phyloP scores from a whole-genome alignment of 2,113 vertebrate genomes.

The Trichechus manatus region DNA sequence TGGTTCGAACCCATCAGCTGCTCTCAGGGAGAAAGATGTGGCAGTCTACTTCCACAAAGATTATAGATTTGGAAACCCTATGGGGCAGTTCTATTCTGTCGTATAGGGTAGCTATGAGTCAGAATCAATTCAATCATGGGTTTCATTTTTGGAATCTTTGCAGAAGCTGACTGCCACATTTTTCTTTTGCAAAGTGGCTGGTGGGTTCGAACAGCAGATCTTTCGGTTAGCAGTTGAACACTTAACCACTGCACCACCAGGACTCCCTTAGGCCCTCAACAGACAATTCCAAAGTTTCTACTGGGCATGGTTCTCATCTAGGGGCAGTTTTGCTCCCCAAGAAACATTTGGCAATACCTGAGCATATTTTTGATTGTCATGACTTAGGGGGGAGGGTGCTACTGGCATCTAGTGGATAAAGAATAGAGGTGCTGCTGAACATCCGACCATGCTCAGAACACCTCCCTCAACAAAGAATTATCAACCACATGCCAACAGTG shows the following conservation, averaged over 20 bases:
- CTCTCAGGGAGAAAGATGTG: too few species aligned
- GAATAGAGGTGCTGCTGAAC: neutral
- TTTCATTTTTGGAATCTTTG: neutral
- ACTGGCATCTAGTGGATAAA: neutral
- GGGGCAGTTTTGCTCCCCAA: neutral
- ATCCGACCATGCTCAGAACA: neutral
- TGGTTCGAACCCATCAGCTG: too few species aligned
- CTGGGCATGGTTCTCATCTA: neutral
- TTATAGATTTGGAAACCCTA: too few species aligned
- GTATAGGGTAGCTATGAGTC: too few species aligned
- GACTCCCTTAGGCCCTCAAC: neutral
- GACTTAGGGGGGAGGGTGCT: neutral
- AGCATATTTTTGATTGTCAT: neutral
- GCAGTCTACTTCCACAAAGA: too few species aligned
- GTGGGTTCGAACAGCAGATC: neutral
- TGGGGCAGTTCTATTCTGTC: too few species aligned
- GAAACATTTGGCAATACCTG: neutral
- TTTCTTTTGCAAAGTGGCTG: neutral
- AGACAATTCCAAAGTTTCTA: neutral
- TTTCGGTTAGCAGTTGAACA: neutral
- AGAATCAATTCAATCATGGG: too few species aligned
- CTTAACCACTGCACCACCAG: too few species aligned
- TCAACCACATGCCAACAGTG: neutral
- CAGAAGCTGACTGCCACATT: neutral
- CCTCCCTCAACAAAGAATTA: neutral